Evolutionary conservation across 2,113 vertebrate species (phyloP).

Genomic region (Dromaius novaehollandiae): DNA sequence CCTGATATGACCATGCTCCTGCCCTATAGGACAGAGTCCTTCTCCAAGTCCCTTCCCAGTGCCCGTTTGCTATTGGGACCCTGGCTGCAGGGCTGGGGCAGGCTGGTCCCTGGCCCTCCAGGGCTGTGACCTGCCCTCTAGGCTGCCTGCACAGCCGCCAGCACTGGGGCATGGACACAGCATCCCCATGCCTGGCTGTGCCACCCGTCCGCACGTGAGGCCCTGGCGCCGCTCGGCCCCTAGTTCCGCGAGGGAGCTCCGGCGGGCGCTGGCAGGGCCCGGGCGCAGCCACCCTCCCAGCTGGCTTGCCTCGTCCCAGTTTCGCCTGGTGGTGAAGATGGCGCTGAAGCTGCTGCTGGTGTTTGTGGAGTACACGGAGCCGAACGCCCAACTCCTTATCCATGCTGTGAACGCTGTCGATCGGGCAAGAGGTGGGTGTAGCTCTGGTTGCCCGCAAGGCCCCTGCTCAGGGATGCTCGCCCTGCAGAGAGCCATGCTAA

Average conservation of each 20-base stretch:
- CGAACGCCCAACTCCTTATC: constrained; percentile 88
- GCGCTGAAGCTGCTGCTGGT: constrained; percentile 95
- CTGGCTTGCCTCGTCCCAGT: constrained; percentile 71
- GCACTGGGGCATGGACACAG: background rate
- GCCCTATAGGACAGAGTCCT: background rate
- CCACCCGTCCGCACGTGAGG: too few relatives aligned
- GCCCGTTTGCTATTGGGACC: background rate
- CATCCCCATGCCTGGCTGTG: background rate
- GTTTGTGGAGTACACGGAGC: constrained; percentile 92
- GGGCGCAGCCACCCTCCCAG: background rate
- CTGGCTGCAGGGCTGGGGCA: background rate
- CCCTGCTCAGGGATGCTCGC: accelerated
- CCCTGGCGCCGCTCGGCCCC: background rate
- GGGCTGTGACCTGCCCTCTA: background rate
- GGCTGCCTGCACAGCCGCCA: background rate
- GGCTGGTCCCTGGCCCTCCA: accelerated
- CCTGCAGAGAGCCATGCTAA: background rate
- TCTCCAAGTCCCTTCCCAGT: background rate
- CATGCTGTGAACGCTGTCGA: constrained; percentile 84
- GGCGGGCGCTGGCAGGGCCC: background rate
- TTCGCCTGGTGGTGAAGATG: constrained; percentile 93
- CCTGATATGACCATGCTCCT: background rate
- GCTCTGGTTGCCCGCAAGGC: accelerated
- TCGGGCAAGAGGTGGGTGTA: constrained; percentile 78
- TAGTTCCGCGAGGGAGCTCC: too few relatives aligned